Evolutionary conservation across 2,888 invertebrate species (phyloP), one percentile per base, ranked within the genome.

Genomic region (Lottia gigantea): DNA sequence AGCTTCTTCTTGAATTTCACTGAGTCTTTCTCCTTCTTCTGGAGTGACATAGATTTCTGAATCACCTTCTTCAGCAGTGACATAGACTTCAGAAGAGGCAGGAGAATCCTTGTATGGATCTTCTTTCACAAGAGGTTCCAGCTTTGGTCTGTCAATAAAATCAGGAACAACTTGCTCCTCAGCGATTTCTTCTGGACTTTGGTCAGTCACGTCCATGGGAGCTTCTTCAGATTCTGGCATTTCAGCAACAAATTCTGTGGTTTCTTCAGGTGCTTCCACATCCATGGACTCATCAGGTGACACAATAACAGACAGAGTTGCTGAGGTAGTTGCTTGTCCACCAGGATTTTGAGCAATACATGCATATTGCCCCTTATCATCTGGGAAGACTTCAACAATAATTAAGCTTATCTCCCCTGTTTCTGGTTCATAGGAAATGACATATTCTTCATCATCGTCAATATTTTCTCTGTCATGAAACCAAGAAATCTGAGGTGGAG

Each of bases 271-370:
- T 1, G 62, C 25, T 23, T 71, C 69, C 16, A 68, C 67, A 55
- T 78, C 76, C 73, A 76, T 76, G 19, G 74, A 46, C n/a, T 73
- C 76, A 66, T 78, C 77, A 67, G 80, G 78, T n/a, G 77, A 78
- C 62, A 79, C 83, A 8, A 75, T 68, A n/a, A 87, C 84, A 46
- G 76, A 78, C 25, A 87, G 75, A 70, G 82, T 82, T 68, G 89
- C 88, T 31, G 89, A 85, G 3, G 90, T 88, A 62, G 97, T 95
- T 49, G 98, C 97, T 90, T 97, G 96, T 72, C 98, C 98, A 84
- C 95, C 96, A 86, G 95, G 87, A 74, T 90, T 90, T 67, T 83
- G 86, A 25, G 96, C 95, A 46, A 96, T 93, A 87, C 97, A 97
- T 88, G 95, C 96, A 90, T 86, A 87, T 71, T 84, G 82, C 7